Evolutionary conservation across 2,797 vertebrate genomes (phyloP).

Genomic region (Enteromius mattozi): DNA sequence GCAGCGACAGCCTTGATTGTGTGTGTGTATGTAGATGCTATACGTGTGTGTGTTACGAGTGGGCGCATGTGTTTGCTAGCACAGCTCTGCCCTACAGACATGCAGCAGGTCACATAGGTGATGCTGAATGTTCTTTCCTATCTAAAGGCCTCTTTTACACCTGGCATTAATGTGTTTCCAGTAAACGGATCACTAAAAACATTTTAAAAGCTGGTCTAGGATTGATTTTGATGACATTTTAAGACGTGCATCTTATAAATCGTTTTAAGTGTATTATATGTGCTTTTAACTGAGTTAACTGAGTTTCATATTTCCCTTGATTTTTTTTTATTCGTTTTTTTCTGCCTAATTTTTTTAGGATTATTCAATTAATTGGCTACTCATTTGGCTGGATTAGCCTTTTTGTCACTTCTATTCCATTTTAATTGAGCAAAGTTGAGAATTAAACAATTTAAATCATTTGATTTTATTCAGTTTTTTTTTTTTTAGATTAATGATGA

Average conservation of each 20-base stretch:
- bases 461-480: too few species aligned
- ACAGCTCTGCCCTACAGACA: slow-evolving; percentile 15
- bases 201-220: not conserved
- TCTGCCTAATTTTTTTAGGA: not conserved
- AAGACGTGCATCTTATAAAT: not conserved
- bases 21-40: slow-evolving; percentile 4
- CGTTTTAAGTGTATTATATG: not conserved
- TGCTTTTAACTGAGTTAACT: not conserved
- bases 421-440: too few species aligned
- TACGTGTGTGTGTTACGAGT: slow-evolving; percentile 7
- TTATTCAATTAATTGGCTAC: not conserved
- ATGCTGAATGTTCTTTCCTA: slow-evolving; percentile 48
- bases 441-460: too few species aligned
- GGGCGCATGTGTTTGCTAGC: not conserved
- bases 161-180: not conserved
- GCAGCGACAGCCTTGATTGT: slow-evolving; percentile 23
- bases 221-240: not conserved
- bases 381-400: not conserved
- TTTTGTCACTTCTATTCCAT: too few species aligned
- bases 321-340: too few species aligned
- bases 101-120: slow-evolving; percentile 45
- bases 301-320: not conserved
- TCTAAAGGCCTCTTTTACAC: not conserved
- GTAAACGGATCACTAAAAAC: not conserved
- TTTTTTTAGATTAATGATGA: too few species aligned